phyloP scores from a whole-genome alignment of 2,113 vertebrate species.

The Alligator sinensis region DNA sequence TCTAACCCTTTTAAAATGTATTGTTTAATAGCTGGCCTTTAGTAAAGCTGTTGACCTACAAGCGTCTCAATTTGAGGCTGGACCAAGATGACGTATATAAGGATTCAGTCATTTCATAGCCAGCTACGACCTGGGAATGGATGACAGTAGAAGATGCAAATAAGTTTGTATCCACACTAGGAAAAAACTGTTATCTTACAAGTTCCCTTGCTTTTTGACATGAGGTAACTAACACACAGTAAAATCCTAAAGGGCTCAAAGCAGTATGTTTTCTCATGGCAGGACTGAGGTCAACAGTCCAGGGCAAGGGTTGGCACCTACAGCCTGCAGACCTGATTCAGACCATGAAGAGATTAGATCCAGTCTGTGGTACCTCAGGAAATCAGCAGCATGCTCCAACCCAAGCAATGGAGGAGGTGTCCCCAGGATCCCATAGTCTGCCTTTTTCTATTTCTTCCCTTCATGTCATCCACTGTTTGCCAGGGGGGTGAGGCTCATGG shows the following conservation, averaged over 20 bases:
- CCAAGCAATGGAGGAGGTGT: too few relatives aligned
- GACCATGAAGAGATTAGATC: too few relatives aligned
- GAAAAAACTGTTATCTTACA: background rate
- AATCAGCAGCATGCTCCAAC: too few relatives aligned
- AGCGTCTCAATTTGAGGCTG: background rate
- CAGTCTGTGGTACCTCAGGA: too few relatives aligned
- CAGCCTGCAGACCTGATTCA: too few relatives aligned
- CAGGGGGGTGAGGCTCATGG: too few relatives aligned
- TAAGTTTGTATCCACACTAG: fast-evolving
- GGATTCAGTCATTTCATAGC: background rate
- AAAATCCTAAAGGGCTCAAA: background rate
- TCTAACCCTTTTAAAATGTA: background rate
- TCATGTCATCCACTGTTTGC: too few relatives aligned
- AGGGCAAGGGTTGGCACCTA: too few relatives aligned
- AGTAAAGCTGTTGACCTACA: background rate
- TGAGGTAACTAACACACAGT: too few relatives aligned
- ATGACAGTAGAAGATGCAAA: fast-evolving
- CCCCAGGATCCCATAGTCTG: too few relatives aligned
- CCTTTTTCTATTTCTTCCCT: too few relatives aligned
- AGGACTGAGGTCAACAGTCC: background rate
- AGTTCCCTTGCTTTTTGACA: background rate
- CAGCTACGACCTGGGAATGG: background rate
- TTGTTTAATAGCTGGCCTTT: background rate
- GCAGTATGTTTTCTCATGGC: background rate
- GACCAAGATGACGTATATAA: background rate